Evolutionary conservation across 2,888 invertebrate species (phyloP), one percentile per base, ranked within the genome.

Genomic region (Tiliacea aurago): DNA sequence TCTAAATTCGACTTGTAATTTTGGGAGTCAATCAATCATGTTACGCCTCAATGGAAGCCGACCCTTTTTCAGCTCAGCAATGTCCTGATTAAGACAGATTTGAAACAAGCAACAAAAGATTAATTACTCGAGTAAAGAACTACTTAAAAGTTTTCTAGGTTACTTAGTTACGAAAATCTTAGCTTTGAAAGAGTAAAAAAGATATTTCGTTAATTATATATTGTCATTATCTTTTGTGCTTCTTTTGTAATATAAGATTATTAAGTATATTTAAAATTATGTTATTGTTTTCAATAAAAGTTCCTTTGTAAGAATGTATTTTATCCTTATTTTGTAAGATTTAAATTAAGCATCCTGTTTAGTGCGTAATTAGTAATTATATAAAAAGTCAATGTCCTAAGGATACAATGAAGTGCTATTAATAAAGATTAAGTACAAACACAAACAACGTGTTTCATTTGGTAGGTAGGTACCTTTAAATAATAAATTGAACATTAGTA

Each of bases 51-150:
- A 63, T 71, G 49, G 33, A 78, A 33, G 18, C 51, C n/a, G n/a
- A 63, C n/a, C 68, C 59, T 73, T 55, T 73, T 55, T 64, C 37
- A 64, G 55, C 33, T 72, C 47, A 55, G 49, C 78, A 9, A 56
- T 68, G 64, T 68, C 72, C 53, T 65, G 67, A 80, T 68, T 65
- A 83, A 80, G 64, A 77, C 67, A 80, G 68, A 80, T 78, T 78
- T 68, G 1, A 78, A 78, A 62, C 56, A 66, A 83, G 83, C 43
- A 68, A 83, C 79, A 78, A 62, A 83, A 78, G 51, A 78, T 58
- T 76, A 66, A 76, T 81, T 70, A 55, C 20, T 53, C n/a, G 0
- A 33, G 7, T 65, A 55, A 80, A 62, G 28, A 62, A 67, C 28
- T 41, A n/a, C n/a, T n/a, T n/a, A 1, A 55, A 77, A 49, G 49